These are phyloP conservation scores for Notothenia rossii DNA, from an alignment of 2,113 vertebrate species.

Conservation along the genomic window DNA sequence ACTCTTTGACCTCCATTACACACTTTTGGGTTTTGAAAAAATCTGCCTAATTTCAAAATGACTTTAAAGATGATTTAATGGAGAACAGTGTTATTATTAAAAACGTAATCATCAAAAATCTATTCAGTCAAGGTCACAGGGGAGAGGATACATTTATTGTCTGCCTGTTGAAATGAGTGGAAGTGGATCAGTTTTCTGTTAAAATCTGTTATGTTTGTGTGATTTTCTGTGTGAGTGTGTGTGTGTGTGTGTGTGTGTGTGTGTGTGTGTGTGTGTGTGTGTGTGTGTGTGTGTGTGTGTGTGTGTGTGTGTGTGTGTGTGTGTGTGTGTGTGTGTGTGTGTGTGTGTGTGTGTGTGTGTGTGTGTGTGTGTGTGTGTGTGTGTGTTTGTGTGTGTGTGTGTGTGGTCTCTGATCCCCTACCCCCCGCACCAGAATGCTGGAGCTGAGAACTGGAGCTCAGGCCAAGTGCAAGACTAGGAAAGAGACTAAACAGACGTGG, in stretches of 20 bases:
- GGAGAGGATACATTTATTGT: slow-evolving; percentile 26
- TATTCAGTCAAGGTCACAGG: not conserved
- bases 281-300: slow-evolving; percentile 43
- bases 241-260: not conserved
- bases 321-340: slow-evolving; percentile 71
- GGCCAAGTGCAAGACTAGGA: slow-evolving; percentile 62
- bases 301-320: slow-evolving; percentile 70
- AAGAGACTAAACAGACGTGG: slow-evolving; percentile 54
- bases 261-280: slow-evolving; percentile 34
- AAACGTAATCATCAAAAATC: not conserved
- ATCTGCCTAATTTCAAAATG: not conserved
- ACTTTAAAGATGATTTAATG: not conserved
- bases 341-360: slow-evolving; percentile 75
- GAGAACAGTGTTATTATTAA: not conserved
- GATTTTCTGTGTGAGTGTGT: not conserved
- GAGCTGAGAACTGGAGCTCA: slow-evolving; percentile 53
- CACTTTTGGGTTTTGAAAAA: not conserved
- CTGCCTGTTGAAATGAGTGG: slow-evolving; percentile 43
- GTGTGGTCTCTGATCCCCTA: slow-evolving; percentile 76
- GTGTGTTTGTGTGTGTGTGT: slow-evolving; percentile 60
- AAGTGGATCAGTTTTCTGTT: slow-evolving; percentile 44
- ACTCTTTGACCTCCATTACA: not conserved
- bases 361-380: slow-evolving; percentile 76
- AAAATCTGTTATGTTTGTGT: slow-evolving; percentile 42
- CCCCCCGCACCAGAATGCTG: slow-evolving; percentile 63